phyloP scores from a whole-genome alignment of 2,113 vertebrate species.

The Setophaga coronata region DNA sequence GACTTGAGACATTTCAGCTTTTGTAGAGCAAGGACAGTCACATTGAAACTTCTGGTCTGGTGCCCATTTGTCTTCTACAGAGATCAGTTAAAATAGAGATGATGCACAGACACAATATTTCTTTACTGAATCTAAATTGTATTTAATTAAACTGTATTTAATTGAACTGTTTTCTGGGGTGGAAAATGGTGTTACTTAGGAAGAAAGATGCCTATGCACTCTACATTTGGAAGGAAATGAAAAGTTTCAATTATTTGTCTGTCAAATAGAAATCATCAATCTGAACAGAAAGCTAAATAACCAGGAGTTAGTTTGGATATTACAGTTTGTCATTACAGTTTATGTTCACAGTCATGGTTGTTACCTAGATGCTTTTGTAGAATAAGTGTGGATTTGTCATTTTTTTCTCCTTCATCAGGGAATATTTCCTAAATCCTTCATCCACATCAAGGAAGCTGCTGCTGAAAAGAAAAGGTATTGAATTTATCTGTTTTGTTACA shows the following conservation, averaged over 20 bases:
- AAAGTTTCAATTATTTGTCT: not conserved
- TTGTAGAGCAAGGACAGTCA: not conserved
- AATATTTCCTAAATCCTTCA: constrained; percentile 89
- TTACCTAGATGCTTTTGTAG: not conserved
- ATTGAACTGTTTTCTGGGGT: not conserved
- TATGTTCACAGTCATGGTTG: not conserved
- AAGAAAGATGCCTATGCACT: not conserved
- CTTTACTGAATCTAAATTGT: not conserved
- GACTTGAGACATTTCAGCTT: not conserved
- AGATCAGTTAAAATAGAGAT: not conserved
- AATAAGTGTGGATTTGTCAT: not conserved
- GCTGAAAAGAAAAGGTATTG: constrained; percentile 87
- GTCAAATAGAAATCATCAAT: not conserved
- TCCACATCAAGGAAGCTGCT: constrained; percentile 86
- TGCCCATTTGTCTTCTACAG: not conserved
- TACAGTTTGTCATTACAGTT: not conserved
- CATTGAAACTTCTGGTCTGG: not conserved
- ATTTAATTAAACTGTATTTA: not conserved
- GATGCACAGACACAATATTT: not conserved
- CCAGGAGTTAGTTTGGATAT: not conserved
- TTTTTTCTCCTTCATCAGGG: constrained; percentile 76
- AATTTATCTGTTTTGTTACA: not conserved
- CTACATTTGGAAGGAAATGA: not conserved
- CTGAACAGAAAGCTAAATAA: not conserved
- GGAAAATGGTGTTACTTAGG: not conserved